Evolutionary conservation across 2,797 vertebrate genomes (phyloP).

Genomic region (Pyrocephalus nanus): DNA sequence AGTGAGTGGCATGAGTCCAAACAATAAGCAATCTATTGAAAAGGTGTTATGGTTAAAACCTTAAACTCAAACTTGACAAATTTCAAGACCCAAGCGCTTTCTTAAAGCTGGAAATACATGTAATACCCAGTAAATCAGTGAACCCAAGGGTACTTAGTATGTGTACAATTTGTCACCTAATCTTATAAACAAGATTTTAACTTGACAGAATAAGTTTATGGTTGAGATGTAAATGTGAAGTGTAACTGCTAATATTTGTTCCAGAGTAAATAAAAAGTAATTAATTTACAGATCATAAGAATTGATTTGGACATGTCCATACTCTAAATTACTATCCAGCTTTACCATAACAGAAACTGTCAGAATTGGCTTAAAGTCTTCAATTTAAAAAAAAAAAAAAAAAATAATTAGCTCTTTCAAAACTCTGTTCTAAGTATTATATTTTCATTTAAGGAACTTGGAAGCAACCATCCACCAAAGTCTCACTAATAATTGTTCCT

Average conservation of each 20-base stretch:
- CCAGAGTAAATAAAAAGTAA: constrained; percentile 15
- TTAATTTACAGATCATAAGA: constrained; percentile 42
- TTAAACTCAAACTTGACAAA: background rate
- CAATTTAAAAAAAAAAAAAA: constrained; percentile 18
- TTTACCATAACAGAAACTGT: constrained; percentile 3
- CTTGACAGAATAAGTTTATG: constrained; percentile 24
- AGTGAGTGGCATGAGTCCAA: background rate
- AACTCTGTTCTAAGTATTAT: constrained; percentile 31
- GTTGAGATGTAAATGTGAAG: constrained; percentile 39
- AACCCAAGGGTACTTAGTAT: background rate
- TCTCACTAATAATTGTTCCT: constrained; percentile 68
- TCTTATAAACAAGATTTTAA: background rate
- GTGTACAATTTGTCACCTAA: background rate
- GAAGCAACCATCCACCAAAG: constrained; percentile 47
- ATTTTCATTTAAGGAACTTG: constrained; percentile 57
- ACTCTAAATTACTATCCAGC: constrained; percentile 30
- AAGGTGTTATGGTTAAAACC: background rate
- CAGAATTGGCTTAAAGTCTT: constrained; percentile 31
- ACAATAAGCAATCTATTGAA: background rate
- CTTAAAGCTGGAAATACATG: background rate
- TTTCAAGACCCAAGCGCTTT: background rate
- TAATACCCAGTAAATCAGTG: background rate
- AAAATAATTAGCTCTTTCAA: constrained; percentile 27
- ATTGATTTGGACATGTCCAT: constrained; percentile 32
- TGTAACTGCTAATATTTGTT: constrained; percentile 28